phyloP scores from a whole-genome alignment of 64 coral and sea anemone species.

The Acropora yongei region DNA sequence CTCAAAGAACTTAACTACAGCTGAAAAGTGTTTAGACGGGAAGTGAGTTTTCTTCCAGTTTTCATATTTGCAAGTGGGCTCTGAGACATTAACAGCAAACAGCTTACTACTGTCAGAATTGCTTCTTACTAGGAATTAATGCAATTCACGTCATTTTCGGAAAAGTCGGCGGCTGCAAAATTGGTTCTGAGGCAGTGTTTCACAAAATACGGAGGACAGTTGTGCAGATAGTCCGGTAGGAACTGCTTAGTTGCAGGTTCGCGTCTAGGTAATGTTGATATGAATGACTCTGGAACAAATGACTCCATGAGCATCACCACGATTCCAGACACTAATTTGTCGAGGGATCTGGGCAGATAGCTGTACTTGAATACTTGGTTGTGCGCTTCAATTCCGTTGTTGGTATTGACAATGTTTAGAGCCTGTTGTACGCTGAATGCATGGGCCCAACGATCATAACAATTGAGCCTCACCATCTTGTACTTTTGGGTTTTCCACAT shows the following conservation, averaged over 20 bases:
- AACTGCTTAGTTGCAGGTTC: conserved; percentile 49
- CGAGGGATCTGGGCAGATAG: conserved; percentile 33
- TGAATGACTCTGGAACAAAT: conserved; percentile 47
- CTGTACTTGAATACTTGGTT: conserved; percentile 66
- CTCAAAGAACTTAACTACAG: conserved; percentile 37
- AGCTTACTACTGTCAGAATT: neutral
- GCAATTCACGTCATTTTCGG: conserved; percentile 33
- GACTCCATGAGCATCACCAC: conserved; percentile 63
- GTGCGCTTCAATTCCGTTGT: conserved; percentile 70
- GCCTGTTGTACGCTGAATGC: conserved; percentile 49
- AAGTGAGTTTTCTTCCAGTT: conserved; percentile 35
- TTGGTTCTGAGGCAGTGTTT: conserved; percentile 57
- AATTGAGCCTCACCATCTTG: conserved; percentile 51
- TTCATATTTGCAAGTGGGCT: conserved; percentile 47
- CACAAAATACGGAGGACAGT: conserved; percentile 50
- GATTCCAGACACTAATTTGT: conserved; percentile 83
- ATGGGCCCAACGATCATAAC: conserved; percentile 30
- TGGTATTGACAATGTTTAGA: conserved; percentile 67
- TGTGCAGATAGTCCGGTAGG: conserved; percentile 56
- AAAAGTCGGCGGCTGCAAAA: conserved; percentile 50
- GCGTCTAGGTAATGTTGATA: conserved; percentile 53
- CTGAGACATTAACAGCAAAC: conserved; percentile 29
- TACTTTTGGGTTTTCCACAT: neutral
- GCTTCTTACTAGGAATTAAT: conserved; percentile 61
- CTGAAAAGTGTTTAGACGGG: conserved; percentile 57